Evolutionary conservation across 2,797 vertebrate species (phyloP).

Genomic region (Neosilurus hyrtlii): DNA sequence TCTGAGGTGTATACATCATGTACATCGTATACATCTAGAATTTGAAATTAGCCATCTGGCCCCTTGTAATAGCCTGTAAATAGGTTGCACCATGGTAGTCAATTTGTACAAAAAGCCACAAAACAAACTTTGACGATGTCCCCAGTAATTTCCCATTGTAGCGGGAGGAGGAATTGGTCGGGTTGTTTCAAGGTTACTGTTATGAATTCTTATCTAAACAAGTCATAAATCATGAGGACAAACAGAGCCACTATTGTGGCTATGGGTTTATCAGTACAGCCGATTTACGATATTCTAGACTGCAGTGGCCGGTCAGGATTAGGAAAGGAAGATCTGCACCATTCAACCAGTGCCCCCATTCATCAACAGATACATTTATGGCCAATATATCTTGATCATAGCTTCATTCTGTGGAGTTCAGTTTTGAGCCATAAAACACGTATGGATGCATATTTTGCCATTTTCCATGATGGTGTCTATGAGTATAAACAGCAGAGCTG

Average conservation of each 20-base stretch:
- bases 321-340: not conserved
- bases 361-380: not conserved
- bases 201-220: not conserved
- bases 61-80: not conserved
- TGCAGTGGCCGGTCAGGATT: not conserved
- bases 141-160: not conserved
- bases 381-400: not conserved
- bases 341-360: not conserved
- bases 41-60: not conserved
- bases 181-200: not conserved
- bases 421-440: conserved; percentile 8
- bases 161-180: not conserved
- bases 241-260: not conserved
- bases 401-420: not conserved
- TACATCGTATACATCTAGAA: not conserved
- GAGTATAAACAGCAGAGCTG: not conserved
- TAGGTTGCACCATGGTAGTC: too few relatives aligned
- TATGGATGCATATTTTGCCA: not conserved
- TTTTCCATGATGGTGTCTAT: not conserved
- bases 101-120: not conserved
- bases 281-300: not conserved
- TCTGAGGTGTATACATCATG: not conserved
- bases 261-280: not conserved
- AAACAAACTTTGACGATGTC: not conserved
- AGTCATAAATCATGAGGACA: not conserved